Conservation (phyloP, 2,888 invertebrate genomes). For the Phoenoteleia sp. region DNA sequence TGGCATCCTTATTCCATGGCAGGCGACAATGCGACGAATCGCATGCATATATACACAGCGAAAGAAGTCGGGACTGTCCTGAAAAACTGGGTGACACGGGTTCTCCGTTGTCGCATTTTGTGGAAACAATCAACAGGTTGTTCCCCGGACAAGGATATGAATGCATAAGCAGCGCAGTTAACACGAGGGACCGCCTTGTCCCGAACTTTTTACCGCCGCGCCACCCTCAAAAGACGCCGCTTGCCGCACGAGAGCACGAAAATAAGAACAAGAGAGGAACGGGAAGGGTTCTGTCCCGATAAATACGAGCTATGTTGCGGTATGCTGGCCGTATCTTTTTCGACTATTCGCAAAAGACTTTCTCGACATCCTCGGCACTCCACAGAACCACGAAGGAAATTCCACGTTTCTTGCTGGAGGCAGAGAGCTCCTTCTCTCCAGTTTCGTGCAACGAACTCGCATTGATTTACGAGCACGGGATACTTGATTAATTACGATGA, state of each 20-base stretch:
- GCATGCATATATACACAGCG: constrained; percentile 57
- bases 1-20: constrained; percentile 34
- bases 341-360: constrained; percentile 76
- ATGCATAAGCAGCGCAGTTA: constrained; percentile 85
- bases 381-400: constrained; percentile 72
- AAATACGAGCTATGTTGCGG: constrained; percentile 81
- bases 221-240: constrained; percentile 84
- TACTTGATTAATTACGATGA: constrained; percentile 40
- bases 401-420: constrained; percentile 76
- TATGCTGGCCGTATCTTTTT: constrained; percentile 72
- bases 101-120: constrained; percentile 82
- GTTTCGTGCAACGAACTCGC: constrained; percentile 17
- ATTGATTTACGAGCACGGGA: constrained; percentile 36
- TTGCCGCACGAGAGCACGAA: constrained; percentile 68
- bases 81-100: constrained; percentile 82
- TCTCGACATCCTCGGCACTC: constrained; percentile 78
- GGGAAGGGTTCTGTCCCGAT: constrained; percentile 77
- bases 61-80: constrained; percentile 60
- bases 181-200: constrained; percentile 83
- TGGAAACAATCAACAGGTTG: constrained; percentile 84
- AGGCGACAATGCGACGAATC: constrained; percentile 64
- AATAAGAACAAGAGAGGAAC: constrained; percentile 64
- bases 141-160: constrained; percentile 84
- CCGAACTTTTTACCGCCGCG: constrained; percentile 78
- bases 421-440: constrained; percentile 40